Base-by-base conservation (phyloP, 2,113 vertebrate genomes). In the Albula goreensis region DNA sequence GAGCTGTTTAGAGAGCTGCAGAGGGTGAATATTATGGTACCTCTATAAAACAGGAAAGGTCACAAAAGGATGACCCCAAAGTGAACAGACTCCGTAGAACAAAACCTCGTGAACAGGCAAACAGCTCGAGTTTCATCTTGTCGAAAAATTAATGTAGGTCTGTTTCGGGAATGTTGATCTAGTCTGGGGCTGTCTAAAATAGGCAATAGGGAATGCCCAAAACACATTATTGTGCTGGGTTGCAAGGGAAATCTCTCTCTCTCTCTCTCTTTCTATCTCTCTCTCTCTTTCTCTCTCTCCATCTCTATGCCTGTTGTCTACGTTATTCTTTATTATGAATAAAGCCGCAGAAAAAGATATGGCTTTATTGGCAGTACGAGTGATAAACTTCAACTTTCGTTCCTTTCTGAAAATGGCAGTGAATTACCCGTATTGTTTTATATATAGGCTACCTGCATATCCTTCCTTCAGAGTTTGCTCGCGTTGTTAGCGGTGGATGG, bases 391-490 rank as follows among this genome's bases (percentile, higher is more conserved):
- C 31, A 41, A 41, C 31, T 41, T 41, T 41, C 31, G 31, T 41
- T 41, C 31, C 31, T 41, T 41, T 41, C 31, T 41, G 31, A 41
- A 41, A 41, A 41, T 41, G 31, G 31, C 31, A 41, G 31, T 41
- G 1, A 41, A 41, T 41, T 41, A 41, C 31, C 31, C 31, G 31
- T 41, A 41, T 41, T 41, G 31, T 41, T 41, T 41, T 41, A 41
- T 41, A 41, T 41, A 41, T 41, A 19, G 7, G 60, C 17, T 66
- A 7, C 85, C 83, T 85, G 88, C 50, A 87, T 60, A 84, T 86
- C 74, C 79, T 48, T 87, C 4, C 25, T 52, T 48, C 50, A 48
- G 87, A 84, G 80, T 83, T 83, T 52, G 87, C 88, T 88, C 90
- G 86, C 81, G 74, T 63, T 80, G 83, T 89, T 60, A 60, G 31